phyloP scores from a whole-genome alignment of 2,797 vertebrate genomes.

The Molossus molossus region DNA sequence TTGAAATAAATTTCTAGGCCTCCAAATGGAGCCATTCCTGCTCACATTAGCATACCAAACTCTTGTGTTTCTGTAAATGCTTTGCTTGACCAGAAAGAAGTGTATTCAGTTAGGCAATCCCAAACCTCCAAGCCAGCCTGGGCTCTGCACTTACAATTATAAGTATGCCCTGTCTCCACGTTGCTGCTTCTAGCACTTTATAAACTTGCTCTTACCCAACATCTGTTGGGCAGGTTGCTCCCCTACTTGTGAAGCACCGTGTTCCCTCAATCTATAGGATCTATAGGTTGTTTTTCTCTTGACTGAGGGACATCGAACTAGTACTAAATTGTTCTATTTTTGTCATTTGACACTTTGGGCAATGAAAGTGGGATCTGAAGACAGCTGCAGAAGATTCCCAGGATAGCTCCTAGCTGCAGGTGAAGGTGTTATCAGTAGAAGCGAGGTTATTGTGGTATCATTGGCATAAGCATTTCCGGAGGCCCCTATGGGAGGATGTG shows the following conservation, averaged over 20 bases:
- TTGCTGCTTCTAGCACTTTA: neutral
- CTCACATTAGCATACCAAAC: neutral
- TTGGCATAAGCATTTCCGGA: no score
- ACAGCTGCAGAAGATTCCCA: neutral
- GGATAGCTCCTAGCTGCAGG: neutral
- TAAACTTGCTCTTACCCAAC: neutral
- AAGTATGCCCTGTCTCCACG: neutral
- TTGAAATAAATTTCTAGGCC: neutral
- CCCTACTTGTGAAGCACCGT: neutral
- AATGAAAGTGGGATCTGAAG: neutral
- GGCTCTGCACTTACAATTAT: neutral
- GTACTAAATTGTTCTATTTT: neutral
- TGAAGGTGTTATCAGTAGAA: neutral
- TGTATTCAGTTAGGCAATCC: neutral
- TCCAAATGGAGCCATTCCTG: neutral
- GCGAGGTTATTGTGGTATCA: no score
- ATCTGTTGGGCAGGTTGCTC: neutral
- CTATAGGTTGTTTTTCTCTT: neutral
- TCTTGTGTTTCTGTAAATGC: neutral
- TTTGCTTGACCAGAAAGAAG: neutral
- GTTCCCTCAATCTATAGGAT: neutral
- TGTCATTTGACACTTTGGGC: neutral
- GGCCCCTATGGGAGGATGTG: no score
- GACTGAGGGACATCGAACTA: neutral
- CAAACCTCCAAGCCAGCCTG: neutral